Base-by-base conservation (phyloP, 2,888 invertebrate genomes). In the Subacronicta megacephala region DNA sequence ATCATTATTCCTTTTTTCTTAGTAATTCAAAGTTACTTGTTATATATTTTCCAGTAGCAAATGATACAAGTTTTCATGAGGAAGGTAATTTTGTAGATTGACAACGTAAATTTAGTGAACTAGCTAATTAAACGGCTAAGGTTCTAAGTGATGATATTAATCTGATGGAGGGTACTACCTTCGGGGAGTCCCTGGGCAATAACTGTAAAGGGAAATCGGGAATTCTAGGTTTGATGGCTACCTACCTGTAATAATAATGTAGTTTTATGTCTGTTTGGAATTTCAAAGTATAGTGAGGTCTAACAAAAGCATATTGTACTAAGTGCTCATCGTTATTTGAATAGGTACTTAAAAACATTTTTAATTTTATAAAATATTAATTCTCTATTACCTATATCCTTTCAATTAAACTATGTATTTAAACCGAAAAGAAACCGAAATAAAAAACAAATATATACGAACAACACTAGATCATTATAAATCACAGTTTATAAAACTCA, bases 71-170 rank as follows among this genome's bases (percentile, higher is more conserved):
- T 67, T 31, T 64, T 67, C 66, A 75, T 83, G 73, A 79, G 65
- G 49, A 52, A 76, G 67, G 75, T 77, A 78, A 82, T 82, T 78
- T 63, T 54, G 71, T 77, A 84, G 76, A 88, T 83, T 85, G 81
- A 75, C 71, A 70, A 62, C 79, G 78, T 87, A 85, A 83, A 88
- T 86, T 84, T 77, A 66, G 76, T 75, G 77, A 80, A 83, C 68
- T 79, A 78, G 80, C 62, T 77, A 84, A 83, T 84, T 85, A 82
- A 77, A 82, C 74, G 63, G 73, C 64, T 70, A 56, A 70, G 75
- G 72, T 80, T 73, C 60, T 75, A 78, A 81, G 74, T 74, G 61
- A 67, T 66, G 72, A 70, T 78, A 82, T 83, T 82, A 82, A 82
- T 82, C 77, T 77, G 62, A 67, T 71, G 57, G 35, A 60, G 53